Evolutionary conservation across 2,888 invertebrate species (phyloP), one percentile per base, ranked within the genome.

Genomic region (Cryptosula pallasiana): DNA sequence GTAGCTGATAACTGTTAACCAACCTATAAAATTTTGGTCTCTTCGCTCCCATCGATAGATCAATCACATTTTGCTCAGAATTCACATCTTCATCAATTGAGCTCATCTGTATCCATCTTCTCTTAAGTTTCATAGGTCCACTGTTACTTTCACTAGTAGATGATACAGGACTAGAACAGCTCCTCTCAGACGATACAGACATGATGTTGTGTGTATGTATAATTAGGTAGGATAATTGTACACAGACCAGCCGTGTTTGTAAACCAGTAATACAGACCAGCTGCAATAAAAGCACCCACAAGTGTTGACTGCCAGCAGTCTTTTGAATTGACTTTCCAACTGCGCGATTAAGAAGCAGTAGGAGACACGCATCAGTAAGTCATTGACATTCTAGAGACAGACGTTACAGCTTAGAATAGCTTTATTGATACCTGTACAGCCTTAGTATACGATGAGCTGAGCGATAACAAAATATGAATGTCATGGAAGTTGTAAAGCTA

Each of bases 121-220:
- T 87, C 75, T 71, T 74, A 5, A 74, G 55, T 34, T 73, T 69
- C 55, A 57, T 20, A n/a, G 93, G 91, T 34, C 29, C 29, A 63
- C 63, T 13, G 27, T 9, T 63, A 81, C 95, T 34, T 5, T 32
- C 70, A 89, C 82, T 91, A 91, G 81, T 90, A 90, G 55, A 73
- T 27, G 73, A 72, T 27, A 5, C 55, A 27, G 57, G 72, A 63
- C 58, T 75, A 74, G 45, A 73, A 45, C 69, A 70, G 69, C 69
- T 32, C 34, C 73, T 35, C 34, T 58, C 36, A 71, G 71, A 27
- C 3, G 32, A 35, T 45, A 70, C 70, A 54, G 70, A 70, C 70
- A 70, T 70, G 27, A 2, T 70, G 23, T 20, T 45, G 29, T 23
- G 5, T 36, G 13, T 23, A 3, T 9, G 34, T 36, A n/a, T 54